phyloP scores from a whole-genome alignment of 2,888 invertebrate genomes.

The Watsonalla binaria region DNA sequence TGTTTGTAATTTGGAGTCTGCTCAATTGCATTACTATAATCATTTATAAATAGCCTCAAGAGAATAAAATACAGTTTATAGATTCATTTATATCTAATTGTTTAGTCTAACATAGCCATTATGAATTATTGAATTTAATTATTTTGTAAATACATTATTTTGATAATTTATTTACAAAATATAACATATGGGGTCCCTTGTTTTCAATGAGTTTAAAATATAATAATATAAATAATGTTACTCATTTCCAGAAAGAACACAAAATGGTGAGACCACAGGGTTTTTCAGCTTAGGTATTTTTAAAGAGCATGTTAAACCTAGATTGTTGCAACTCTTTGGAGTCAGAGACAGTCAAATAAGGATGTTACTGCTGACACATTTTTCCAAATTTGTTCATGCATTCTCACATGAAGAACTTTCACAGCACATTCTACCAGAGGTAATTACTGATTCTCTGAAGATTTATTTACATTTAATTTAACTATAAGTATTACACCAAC shows the following conservation, averaged over 20 bases:
- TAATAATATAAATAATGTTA: constrained; percentile 3
- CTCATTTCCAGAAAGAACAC: constrained; percentile 51
- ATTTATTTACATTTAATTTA: neutral
- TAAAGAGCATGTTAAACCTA: constrained; percentile 86
- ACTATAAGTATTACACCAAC: too few relatives aligned
- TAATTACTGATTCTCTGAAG: constrained; percentile 32
- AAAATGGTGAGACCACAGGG: constrained; percentile 69
- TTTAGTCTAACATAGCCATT: too few relatives aligned
- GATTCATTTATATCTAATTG: too few relatives aligned
- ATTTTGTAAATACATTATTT: too few relatives aligned
- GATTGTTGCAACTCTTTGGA: constrained; percentile 88
- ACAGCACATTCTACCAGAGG: constrained; percentile 90
- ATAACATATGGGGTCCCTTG: too few relatives aligned
- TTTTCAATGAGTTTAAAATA: too few relatives aligned
- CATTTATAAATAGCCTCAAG: too few relatives aligned
- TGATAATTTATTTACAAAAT: too few relatives aligned
- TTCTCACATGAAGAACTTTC: constrained; percentile 88
- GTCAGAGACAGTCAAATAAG: constrained; percentile 90
- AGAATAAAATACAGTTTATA: too few relatives aligned
- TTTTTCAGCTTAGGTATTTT: constrained; percentile 85
- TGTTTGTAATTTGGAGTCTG: too few relatives aligned
- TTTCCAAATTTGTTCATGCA: constrained; percentile 85
- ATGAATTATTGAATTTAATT: too few relatives aligned
- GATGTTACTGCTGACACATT: constrained; percentile 86
- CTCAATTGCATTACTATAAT: too few relatives aligned